phyloP scores from a whole-genome alignment of 2,888 invertebrate genomes.

The Callyntrura sp. region DNA sequence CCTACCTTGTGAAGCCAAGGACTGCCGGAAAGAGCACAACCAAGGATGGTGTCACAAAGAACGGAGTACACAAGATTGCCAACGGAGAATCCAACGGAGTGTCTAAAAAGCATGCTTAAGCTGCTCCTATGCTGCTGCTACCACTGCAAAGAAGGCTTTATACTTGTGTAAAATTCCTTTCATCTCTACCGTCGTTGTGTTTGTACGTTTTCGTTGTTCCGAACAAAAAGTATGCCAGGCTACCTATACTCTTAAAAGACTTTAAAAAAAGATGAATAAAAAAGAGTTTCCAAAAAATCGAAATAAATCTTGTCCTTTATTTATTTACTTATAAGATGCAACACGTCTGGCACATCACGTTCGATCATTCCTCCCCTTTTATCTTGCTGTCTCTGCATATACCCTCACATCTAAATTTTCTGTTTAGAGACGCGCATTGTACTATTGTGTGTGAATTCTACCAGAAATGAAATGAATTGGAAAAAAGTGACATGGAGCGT shows the following conservation, averaged over 20 bases:
- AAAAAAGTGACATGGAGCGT: neutral
- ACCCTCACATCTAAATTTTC: neutral
- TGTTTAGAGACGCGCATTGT: neutral
- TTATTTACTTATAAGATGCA: conserved; percentile 34
- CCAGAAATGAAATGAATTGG: too few species aligned
- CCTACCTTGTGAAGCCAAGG: conserved; percentile 76
- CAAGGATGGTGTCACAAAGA: conserved; percentile 22
- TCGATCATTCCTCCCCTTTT: conserved; percentile 1
- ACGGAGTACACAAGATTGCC: conserved; percentile 47
- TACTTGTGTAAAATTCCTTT: neutral
- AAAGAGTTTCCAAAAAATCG: neutral
- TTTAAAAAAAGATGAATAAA: conserved; percentile 33
- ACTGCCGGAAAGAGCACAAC: conserved; percentile 11
- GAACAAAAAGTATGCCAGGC: conserved; percentile 33
- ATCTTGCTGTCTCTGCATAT: too few species aligned
- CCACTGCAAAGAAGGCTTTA: neutral
- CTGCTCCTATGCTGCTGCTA: neutral
- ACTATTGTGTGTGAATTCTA: too few species aligned
- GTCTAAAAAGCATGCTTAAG: conserved; percentile 59
- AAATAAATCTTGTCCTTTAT: conserved; percentile 19
- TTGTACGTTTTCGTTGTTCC: conserved; percentile 26
- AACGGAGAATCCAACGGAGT: conserved; percentile 48
- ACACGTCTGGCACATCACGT: conserved; percentile 27
- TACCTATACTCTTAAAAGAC: conserved; percentile 26
- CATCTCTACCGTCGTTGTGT: neutral